These are phyloP conservation scores for Coregonus ussuriensis DNA, from an alignment of 2,797 vertebrate species.

Conservation along the genomic window DNA sequence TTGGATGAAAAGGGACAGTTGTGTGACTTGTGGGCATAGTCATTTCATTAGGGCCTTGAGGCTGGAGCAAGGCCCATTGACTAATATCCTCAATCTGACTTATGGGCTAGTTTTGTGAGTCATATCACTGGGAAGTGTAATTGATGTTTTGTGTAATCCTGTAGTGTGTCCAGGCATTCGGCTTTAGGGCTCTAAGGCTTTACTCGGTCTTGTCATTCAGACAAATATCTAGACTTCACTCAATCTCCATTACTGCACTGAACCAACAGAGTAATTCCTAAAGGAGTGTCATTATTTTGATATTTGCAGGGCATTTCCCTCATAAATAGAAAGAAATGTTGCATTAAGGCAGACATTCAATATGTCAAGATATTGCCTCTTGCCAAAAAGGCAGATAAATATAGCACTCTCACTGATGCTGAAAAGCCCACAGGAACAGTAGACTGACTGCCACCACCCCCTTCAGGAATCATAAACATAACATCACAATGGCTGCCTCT, in stretches of 20 bases:
- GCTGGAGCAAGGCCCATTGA: not conserved
- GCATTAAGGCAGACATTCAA: conserved; percentile 46
- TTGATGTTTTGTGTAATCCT: not conserved
- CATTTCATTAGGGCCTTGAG: not conserved
- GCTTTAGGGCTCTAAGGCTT: not conserved
- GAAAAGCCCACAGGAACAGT: conserved; percentile 55
- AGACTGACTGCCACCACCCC: conserved; percentile 29
- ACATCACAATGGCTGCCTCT: conserved; percentile 55
- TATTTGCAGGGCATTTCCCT: conserved; percentile 14
- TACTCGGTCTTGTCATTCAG: not conserved
- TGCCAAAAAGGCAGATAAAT: conserved; percentile 54
- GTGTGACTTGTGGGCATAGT: not conserved
- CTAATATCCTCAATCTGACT: not conserved
- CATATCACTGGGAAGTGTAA: not conserved
- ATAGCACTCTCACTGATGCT: conserved; percentile 52
- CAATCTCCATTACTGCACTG: not conserved
- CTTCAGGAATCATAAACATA: conserved; percentile 56
- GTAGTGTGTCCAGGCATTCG: not conserved
- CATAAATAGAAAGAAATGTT: conserved; percentile 28
- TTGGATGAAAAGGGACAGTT: not conserved
- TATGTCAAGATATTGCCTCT: conserved; percentile 36
- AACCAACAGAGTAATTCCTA: not conserved
- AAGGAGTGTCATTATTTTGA: not conserved
- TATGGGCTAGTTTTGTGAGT: not conserved
- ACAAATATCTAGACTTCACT: not conserved